A percentile compares a stretch with the other conserved stretches of the same genome.
Evolutionary conservation across 2,113 vertebrate genomes (phyloP).

Genomic region (Ictalurus punctatus): DNA sequence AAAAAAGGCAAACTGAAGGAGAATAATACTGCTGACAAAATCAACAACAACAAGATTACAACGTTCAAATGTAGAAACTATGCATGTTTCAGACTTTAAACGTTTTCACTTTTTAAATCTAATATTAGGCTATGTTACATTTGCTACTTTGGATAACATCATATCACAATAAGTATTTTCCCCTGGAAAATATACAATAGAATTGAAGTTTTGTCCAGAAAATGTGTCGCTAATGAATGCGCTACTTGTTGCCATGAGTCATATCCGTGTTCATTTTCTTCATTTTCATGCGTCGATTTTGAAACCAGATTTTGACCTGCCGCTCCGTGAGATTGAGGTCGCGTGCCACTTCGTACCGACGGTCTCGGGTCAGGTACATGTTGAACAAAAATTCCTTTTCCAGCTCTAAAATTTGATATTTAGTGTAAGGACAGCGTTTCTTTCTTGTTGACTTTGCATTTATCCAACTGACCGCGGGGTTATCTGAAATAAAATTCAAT

Average conservation of each 20-base stretch:
- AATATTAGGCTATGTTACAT: background rate
- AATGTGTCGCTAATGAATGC: constrained; percentile 12
- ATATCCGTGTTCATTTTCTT: constrained; percentile 90
- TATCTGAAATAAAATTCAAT: constrained; percentile 68
- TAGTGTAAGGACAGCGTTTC: constrained; percentile 85
- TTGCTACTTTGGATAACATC: background rate
- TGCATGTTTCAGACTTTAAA: background rate
- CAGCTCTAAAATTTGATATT: constrained; percentile 86
- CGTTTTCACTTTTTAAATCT: background rate
- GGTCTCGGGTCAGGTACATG: constrained; percentile 89
- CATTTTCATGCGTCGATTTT: constrained; percentile 89
- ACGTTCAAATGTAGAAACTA: background rate
- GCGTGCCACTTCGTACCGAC: constrained; percentile 84
- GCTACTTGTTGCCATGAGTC: constrained; percentile 78
- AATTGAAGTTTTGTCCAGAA: background rate
- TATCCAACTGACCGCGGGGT: constrained; percentile 85
- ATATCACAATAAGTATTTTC: background rate
- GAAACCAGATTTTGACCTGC: constrained; percentile 91
- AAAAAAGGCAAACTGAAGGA: background rate
- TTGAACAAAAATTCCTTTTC: constrained; percentile 90
- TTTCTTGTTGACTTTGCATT: constrained; percentile 83
- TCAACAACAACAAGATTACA: background rate
- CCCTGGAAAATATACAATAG: background rate
- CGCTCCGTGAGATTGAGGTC: constrained; percentile 84
- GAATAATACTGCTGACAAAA: background rate